phyloP scores from a whole-genome alignment of 2,888 invertebrate species.

The Volucella inanis region DNA sequence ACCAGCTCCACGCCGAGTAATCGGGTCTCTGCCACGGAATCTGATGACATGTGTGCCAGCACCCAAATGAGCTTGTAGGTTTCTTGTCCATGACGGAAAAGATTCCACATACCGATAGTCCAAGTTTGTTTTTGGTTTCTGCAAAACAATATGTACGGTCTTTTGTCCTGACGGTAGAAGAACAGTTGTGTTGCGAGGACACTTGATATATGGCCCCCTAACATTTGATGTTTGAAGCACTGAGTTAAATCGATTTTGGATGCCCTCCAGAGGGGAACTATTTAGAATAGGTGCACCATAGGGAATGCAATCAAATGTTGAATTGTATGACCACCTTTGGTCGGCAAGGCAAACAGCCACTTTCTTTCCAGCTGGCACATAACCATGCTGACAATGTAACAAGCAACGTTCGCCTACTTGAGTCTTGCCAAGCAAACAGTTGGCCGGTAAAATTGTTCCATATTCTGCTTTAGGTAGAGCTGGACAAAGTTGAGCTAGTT shows the following conservation, averaged over 20 bases:
- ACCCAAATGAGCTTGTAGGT: conserved; percentile 85
- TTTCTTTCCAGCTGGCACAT: conserved; percentile 79
- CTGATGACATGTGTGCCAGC: conserved; percentile 85
- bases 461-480: conserved; percentile 83
- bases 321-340: conserved; percentile 81
- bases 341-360: conserved; percentile 80
- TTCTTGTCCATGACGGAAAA: conserved; percentile 86
- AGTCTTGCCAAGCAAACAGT: conserved; percentile 84
- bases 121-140: conserved; percentile 85
- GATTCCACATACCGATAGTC: conserved; percentile 87
- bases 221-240: conserved; percentile 74
- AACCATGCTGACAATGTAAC: conserved; percentile 84
- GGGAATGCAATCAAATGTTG: conserved; percentile 79
- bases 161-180: conserved; percentile 83
- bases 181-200: conserved; percentile 86
- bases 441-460: conserved; percentile 84
- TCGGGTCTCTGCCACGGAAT: conserved; percentile 86
- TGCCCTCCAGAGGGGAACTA: conserved; percentile 12
- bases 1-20: conserved; percentile 84
- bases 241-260: conserved; percentile 1
- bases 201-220: conserved; percentile 85
- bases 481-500: conserved; percentile 83
- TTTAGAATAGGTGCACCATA: conserved; percentile 47
- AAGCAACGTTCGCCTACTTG: conserved; percentile 84
- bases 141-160: conserved; percentile 83